phyloP scores from a whole-genome alignment of 2,113 vertebrate species.

The Furnarius figulus region DNA sequence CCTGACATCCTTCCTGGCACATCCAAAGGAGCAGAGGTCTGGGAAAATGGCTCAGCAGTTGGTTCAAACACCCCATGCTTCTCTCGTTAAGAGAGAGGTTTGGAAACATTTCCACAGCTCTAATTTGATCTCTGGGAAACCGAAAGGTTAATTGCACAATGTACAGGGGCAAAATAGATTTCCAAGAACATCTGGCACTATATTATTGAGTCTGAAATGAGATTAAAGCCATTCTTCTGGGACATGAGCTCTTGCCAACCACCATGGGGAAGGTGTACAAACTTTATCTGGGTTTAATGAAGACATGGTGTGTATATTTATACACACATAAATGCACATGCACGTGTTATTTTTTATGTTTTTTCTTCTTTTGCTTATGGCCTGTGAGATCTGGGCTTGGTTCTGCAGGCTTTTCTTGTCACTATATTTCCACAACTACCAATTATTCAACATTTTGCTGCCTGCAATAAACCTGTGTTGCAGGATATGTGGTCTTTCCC shows the following conservation, averaged over 20 bases:
- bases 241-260: conserved; percentile 31
- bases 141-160: conserved; percentile 70
- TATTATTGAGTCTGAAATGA: conserved; percentile 57
- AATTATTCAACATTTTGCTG: background rate
- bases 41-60: conserved; percentile 37
- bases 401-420: conserved; percentile 6
- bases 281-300: conserved; percentile 57
- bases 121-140: conserved; percentile 71
- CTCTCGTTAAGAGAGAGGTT: conserved; percentile 41
- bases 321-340: background rate
- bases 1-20: conserved; percentile 65
- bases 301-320: conserved; percentile 40
- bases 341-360: rapidly evolving
- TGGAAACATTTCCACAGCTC: conserved; percentile 65
- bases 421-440: background rate
- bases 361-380: background rate
- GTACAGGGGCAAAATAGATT: conserved; percentile 64
- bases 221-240: conserved; percentile 64
- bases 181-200: conserved; percentile 66
- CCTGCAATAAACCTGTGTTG: background rate
- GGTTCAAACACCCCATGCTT: conserved; percentile 36
- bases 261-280: conserved; percentile 42
- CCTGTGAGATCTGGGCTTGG: background rate
- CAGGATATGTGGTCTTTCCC: background rate
- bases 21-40: conserved; percentile 10